Percentiles rank a stretch among this genome's conserved stretches.
Evolutionary conservation across 2,888 invertebrate genomes (phyloP).

Genomic region (Phalera bucephala): DNA sequence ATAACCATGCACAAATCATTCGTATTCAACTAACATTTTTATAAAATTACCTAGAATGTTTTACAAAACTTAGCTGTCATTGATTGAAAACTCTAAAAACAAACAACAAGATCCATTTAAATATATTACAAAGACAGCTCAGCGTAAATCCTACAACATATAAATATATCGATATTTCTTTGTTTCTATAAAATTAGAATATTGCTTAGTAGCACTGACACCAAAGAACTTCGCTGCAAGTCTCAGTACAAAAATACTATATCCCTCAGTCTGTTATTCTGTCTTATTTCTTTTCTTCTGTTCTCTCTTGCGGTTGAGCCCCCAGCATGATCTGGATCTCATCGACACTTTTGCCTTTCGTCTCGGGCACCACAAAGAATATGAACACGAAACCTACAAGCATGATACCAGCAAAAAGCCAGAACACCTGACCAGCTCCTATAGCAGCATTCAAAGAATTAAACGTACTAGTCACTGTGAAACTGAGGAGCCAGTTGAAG

Average conservation of each 20-base stretch:
- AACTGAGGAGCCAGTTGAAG: constrained; percentile 92
- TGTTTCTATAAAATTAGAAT: constrained; percentile 50
- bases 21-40: neutral
- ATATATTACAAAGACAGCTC: constrained; percentile 22
- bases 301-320: constrained; percentile 47
- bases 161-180: constrained; percentile 46
- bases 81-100: too few relatives aligned
- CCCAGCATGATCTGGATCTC: constrained; percentile 84
- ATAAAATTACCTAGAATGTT: neutral
- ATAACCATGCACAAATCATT: neutral
- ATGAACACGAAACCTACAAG: constrained; percentile 86
- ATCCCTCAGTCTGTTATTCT: constrained; percentile 50
- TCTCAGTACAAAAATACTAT: constrained; percentile 48
- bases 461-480: constrained; percentile 90
- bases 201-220: constrained; percentile 44
- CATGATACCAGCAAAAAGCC: constrained; percentile 88
- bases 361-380: constrained; percentile 86
- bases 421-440: constrained; percentile 87
- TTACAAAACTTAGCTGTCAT: constrained; percentile 16
- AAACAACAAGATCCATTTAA: constrained; percentile 18
- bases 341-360: constrained; percentile 87
- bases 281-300: constrained; percentile 59
- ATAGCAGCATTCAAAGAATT: constrained; percentile 79
- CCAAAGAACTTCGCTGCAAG: constrained; percentile 32
- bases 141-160: constrained; percentile 20